phyloP scores from a whole-genome alignment of 2,797 vertebrate species.

The Huso huso region DNA sequence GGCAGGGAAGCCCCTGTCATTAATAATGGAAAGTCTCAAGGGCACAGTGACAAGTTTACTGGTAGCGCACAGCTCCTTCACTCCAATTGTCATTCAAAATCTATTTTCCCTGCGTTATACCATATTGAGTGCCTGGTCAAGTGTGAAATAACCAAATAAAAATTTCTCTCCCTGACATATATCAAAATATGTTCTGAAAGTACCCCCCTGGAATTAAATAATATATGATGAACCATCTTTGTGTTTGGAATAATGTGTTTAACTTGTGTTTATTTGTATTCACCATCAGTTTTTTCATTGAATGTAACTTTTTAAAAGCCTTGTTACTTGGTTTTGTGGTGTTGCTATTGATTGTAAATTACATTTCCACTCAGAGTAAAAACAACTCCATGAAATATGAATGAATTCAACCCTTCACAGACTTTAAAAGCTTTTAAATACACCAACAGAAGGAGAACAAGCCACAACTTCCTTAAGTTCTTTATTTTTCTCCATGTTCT shows the following conservation, averaged over 20 bases:
- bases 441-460: too few relatives aligned
- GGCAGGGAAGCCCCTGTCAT: too few relatives aligned
- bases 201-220: conserved; percentile 6
- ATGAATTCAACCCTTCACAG: conserved; percentile 16
- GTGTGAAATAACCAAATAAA: conserved; percentile 39
- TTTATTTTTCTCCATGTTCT: too few relatives aligned
- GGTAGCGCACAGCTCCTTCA: not conserved
- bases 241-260: not conserved
- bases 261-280: conserved; percentile 17
- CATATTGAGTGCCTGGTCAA: conserved; percentile 31
- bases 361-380: conserved; percentile 20
- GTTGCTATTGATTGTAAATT: conserved; percentile 23
- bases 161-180: conserved; percentile 25
- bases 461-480: too few relatives aligned
- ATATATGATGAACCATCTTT: conserved; percentile 1
- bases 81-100: not conserved
- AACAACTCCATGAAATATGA: conserved; percentile 28
- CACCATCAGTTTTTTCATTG: not conserved
- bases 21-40: conserved; percentile 20
- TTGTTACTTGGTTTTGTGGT: conserved; percentile 14
- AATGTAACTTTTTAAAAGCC: too few relatives aligned
- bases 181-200: conserved; percentile 29
- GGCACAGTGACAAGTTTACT: conserved; percentile 17
- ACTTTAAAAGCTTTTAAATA: not conserved
- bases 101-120: conserved; percentile 23